Base-by-base conservation (phyloP, 1,140 invertebrate species). In the Condylostylus longicornis region DNA sequence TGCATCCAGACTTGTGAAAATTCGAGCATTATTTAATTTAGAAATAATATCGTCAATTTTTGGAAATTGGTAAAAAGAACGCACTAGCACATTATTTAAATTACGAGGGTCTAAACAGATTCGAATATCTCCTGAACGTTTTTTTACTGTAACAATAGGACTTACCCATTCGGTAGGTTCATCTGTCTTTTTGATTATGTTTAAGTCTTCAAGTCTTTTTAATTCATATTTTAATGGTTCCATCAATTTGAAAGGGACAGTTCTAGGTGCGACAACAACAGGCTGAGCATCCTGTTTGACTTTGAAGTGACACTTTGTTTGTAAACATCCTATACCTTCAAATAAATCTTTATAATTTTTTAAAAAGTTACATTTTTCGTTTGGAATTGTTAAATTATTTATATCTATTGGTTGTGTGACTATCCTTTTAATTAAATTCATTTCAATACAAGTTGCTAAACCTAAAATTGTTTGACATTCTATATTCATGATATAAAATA, bases 101-200 rank as follows among this genome's bases (percentile, higher is more conserved):
- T 61, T 50, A 42, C 47, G 50, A 8, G 65, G 64, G 47, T 69
- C 62, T 14, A 69, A 36, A 42, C 62, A 67, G 33, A 65, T 33
- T 32, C 62, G 31, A 17, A 65, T 19, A 23, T 51, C 43, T 13
- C 50, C 53, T 43, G 54, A 51, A 29, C 38, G 36, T 48, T 64
- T 63, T 35, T 46, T 41, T n/a, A 60, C 53, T 8, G 59, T 40
- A 20, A 64, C 58, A 18, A 63, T 48, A 14, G 46, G 45, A 49
- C 55, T 54, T 3, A 64, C 61, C 59, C 58, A 67, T 30, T 60
- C 56, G 12, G 63, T 65, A 12, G 58, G 56, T 41, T 53, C 43
- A 18, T 37, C 37, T 13, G 51, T 46, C 42, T 41, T 35, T 31
- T 33, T 12, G 22, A 61, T 60, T 15, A 61, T 51, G 42, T 49